Conservation (phyloP, 2,797 vertebrate species). For the Phoeniculus purpureus region DNA sequence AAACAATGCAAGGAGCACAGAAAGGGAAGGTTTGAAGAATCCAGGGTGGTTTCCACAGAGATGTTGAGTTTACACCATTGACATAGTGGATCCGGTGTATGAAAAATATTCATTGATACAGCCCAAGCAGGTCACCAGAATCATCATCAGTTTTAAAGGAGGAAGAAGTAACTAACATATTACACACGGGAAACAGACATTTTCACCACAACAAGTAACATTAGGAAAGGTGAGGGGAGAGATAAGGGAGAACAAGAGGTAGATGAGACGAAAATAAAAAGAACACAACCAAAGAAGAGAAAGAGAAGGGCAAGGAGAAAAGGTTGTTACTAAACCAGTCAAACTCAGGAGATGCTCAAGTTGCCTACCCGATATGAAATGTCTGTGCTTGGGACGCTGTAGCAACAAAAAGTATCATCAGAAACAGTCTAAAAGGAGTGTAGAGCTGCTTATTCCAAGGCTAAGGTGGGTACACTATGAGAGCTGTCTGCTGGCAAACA, state of each 20-base stretch:
- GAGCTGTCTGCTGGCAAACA: background rate
- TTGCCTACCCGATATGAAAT: background rate
- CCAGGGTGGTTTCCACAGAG: slow-evolving; percentile 46
- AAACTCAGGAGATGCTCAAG: background rate
- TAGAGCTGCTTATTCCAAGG: background rate
- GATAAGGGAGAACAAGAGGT: slow-evolving; percentile 9
- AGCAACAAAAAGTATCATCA: background rate
- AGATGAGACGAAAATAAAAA: background rate
- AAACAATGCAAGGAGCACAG: background rate
- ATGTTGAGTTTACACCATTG: background rate
- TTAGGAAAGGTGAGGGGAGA: slow-evolving; percentile 2
- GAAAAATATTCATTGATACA: background rate
- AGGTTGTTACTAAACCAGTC: slow-evolving; percentile 14
- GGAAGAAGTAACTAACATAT: slow-evolving; percentile 63
- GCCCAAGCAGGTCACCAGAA: slow-evolving; percentile 35
- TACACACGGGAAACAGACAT: slow-evolving; percentile 44
- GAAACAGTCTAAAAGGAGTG: background rate
- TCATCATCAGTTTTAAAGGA: slow-evolving; percentile 26
- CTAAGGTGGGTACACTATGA: background rate
- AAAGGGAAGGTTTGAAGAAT: slow-evolving; percentile 31
- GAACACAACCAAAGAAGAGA: slow-evolving; percentile 44
- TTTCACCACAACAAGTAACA: slow-evolving; percentile 33
- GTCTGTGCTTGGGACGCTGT: background rate
- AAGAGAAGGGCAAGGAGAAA: slow-evolving; percentile 33
- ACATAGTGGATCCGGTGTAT: background rate